phyloP scores from a whole-genome alignment of 2,888 invertebrate genomes.

The Cosmopolites sordidus region DNA sequence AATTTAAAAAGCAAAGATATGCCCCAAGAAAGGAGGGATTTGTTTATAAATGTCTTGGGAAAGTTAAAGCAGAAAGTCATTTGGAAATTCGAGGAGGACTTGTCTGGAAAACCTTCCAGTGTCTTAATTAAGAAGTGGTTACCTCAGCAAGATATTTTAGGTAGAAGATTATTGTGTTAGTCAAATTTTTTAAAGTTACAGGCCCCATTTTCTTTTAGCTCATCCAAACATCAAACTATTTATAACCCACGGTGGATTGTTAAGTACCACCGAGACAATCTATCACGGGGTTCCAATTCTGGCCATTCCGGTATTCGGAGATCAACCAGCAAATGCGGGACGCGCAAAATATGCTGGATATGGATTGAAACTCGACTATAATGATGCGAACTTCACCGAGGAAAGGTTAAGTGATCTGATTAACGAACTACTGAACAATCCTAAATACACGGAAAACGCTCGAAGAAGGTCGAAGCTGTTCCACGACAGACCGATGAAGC shows the following conservation, averaged over 20 bases:
- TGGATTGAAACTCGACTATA: slow-evolving; percentile 9
- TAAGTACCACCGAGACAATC: too few relatives aligned
- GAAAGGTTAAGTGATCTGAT: slow-evolving; percentile 5
- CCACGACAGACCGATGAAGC: too few relatives aligned
- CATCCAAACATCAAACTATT: too few relatives aligned
- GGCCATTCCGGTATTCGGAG: too few relatives aligned
- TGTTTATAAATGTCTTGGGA: slow-evolving; percentile 56
- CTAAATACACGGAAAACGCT: slow-evolving; percentile 32
- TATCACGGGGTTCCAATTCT: too few relatives aligned
- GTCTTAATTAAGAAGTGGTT: slow-evolving; percentile 61
- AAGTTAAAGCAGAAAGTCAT: too few relatives aligned
- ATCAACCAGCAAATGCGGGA: slow-evolving; percentile 51
- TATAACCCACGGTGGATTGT: too few relatives aligned
- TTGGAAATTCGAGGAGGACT: too few relatives aligned
- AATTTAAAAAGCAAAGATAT: too few relatives aligned
- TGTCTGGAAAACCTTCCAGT: slow-evolving; percentile 55
- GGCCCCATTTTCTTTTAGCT: too few relatives aligned
- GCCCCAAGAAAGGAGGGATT: slow-evolving; percentile 49
- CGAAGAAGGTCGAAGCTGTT: slow-evolving; percentile 33
- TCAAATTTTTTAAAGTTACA: too few relatives aligned
- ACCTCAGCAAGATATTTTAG: too few relatives aligned
- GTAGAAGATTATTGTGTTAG: slow-evolving; percentile 39
- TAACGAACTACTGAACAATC: slow-evolving; percentile 16
- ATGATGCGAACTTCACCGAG: slow-evolving; percentile 9
- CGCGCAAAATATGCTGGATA: slow-evolving; percentile 39